Percentiles rank a stretch among this genome's conserved stretches.
Evolutionary conservation across 2,888 invertebrate species (phyloP).

Genomic region (Amphiduros pacificus): DNA sequence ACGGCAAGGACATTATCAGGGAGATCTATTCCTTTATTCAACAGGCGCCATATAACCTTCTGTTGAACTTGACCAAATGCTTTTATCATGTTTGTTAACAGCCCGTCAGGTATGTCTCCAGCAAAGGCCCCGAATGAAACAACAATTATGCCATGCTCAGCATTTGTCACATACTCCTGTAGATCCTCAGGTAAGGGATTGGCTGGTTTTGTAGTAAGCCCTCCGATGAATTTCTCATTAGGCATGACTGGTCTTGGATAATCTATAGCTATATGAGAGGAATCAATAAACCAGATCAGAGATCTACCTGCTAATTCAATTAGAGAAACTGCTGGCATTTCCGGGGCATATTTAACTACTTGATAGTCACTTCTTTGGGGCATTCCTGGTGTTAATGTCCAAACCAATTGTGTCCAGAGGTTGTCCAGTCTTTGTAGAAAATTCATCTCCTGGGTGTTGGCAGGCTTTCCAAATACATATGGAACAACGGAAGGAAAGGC

Average conservation of each 20-base stretch:
- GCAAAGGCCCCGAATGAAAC: conserved; percentile 21
- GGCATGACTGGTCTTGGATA: conserved; percentile 26
- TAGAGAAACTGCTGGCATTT: conserved; percentile 12
- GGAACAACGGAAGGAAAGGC: conserved; percentile 25
- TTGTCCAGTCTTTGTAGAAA: conserved; percentile 22
- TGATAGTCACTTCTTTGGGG: conserved; percentile 15
- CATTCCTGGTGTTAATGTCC: conserved; percentile 13
- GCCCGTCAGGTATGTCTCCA: background rate
- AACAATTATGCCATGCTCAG: conserved; percentile 14
- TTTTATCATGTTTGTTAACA: background rate
- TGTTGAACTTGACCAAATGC: conserved; percentile 9
- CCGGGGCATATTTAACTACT: conserved; percentile 16
- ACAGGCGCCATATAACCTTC: background rate
- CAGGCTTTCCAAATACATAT: background rate
- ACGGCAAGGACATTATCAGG: conserved; percentile 11
- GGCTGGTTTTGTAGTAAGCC: conserved; percentile 18
- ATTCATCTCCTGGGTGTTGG: conserved; percentile 20
- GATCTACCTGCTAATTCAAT: conserved; percentile 10
- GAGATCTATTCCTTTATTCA: background rate
- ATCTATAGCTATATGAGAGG: conserved; percentile 22
- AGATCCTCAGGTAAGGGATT: conserved; percentile 20
- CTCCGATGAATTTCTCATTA: conserved; percentile 25
- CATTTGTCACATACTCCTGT: conserved; percentile 12
- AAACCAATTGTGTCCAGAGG: conserved; percentile 16
- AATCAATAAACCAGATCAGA: conserved; percentile 24